Conservation (phyloP, 2,888 invertebrate genomes). For the Rhopalosiphum nymphaeae region DNA sequence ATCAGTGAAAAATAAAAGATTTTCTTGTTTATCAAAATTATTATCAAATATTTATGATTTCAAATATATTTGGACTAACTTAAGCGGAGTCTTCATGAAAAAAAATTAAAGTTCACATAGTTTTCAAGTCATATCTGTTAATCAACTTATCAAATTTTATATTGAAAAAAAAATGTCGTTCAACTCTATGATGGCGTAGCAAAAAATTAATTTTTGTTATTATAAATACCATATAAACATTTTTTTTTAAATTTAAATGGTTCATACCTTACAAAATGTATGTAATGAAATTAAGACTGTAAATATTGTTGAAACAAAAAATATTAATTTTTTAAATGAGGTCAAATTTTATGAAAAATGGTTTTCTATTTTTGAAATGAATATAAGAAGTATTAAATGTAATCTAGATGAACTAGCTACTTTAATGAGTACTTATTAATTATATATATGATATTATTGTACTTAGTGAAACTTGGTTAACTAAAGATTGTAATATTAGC, state of each 20-base stretch:
- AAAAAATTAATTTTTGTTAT: too few relatives aligned
- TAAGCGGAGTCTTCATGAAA: not conserved
- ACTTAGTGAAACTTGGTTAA: not conserved
- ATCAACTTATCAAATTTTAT: not conserved
- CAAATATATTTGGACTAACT: not conserved
- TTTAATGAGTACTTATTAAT: not conserved
- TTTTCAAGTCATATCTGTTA: not conserved
- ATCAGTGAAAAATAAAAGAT: not conserved
- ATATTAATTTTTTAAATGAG: not conserved
- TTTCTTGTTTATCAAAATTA: not conserved
- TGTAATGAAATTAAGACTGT: not conserved
- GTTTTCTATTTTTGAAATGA: not conserved
- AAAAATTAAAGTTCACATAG: not conserved
- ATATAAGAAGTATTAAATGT: not conserved
- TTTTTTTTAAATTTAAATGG: not conserved
- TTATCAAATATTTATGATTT: not conserved
- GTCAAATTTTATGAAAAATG: not conserved
- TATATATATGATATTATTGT: not conserved
- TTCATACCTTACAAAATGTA: not conserved
- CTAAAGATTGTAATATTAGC: not conserved
- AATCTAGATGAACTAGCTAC: not conserved
- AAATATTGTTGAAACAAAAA: not conserved
- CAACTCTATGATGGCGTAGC: not conserved
- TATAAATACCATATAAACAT: too few relatives aligned
- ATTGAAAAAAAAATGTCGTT: not conserved